Conservation (phyloP, 2,797 vertebrate genomes). For the Benthosema pterotum region DNA sequence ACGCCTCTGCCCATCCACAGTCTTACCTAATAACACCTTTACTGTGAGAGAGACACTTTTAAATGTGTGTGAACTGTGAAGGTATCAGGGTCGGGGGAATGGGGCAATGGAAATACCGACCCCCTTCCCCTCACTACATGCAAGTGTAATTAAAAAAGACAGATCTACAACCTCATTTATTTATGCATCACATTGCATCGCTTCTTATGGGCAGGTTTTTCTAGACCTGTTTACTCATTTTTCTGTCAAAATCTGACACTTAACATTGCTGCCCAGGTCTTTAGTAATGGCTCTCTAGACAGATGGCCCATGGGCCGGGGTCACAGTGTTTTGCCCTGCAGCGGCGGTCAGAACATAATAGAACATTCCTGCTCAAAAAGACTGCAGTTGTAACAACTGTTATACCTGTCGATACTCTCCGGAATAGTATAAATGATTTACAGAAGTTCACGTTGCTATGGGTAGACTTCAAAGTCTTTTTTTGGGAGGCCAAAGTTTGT, state of each 20-base stretch:
- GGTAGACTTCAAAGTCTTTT: slow-evolving; percentile 54
- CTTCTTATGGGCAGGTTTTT: too few relatives aligned
- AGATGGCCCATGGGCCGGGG: slow-evolving; percentile 42
- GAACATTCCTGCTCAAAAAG: slow-evolving; percentile 31
- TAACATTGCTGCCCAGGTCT: slow-evolving; percentile 45
- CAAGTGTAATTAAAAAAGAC: too few relatives aligned
- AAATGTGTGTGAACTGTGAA: too few relatives aligned
- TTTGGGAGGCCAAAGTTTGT: slow-evolving; percentile 14
- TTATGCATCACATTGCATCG: too few relatives aligned
- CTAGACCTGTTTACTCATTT: too few relatives aligned
- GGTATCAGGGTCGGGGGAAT: too few relatives aligned
- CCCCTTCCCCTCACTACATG: too few relatives aligned
- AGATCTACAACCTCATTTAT: too few relatives aligned
- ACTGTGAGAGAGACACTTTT: too few relatives aligned
- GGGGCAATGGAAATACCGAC: too few relatives aligned
- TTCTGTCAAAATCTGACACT: background rate
- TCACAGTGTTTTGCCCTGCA: slow-evolving; percentile 40
- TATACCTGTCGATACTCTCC: slow-evolving; percentile 45
- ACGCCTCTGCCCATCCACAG: too few relatives aligned
- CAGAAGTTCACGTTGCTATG: slow-evolving; percentile 6
- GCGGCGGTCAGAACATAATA: slow-evolving; percentile 45
- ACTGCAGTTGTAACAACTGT: slow-evolving; percentile 43
- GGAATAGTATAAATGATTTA: slow-evolving; percentile 53
- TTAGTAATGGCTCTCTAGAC: slow-evolving; percentile 11
- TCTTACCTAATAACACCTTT: too few relatives aligned